Evolutionary conservation across 2,113 vertebrate genomes (phyloP).

Genomic region (Phalacrocorax brasilianus): DNA sequence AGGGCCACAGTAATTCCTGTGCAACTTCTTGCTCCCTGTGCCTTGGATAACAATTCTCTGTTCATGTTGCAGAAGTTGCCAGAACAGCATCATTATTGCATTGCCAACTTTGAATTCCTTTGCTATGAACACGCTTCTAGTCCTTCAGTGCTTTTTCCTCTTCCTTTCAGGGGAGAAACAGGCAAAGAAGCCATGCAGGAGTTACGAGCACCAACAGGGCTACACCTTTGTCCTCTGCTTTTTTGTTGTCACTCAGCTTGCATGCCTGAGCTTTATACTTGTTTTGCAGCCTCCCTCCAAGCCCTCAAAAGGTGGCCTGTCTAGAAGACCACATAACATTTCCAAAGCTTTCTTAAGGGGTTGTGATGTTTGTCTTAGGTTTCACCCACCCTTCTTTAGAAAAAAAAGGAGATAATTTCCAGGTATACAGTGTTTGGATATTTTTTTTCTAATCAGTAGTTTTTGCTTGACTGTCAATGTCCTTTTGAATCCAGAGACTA

Average conservation of each 20-base stretch:
- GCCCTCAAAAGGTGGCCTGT: neutral
- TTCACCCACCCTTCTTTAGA: neutral
- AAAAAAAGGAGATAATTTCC: neutral
- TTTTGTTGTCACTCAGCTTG: neutral
- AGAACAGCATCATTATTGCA: neutral
- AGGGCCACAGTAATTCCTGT: neutral
- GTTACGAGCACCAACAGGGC: rapidly evolving
- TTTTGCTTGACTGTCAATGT: neutral
- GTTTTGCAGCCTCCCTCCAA: neutral
- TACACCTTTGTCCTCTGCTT: neutral
- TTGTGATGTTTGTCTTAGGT: neutral
- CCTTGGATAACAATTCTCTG: neutral
- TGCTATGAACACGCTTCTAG: neutral
- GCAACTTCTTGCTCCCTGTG: neutral
- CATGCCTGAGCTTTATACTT: neutral
- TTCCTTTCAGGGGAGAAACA: neutral
- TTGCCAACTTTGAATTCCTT: neutral
- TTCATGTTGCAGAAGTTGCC: neutral
- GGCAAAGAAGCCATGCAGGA: neutral
- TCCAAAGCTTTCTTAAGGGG: neutral
- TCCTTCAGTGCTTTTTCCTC: neutral
- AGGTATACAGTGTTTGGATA: neutral
- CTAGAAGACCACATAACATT: neutral
- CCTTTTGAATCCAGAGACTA: neutral
- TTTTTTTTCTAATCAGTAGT: neutral